Conservation (phyloP, 1,140 invertebrate genomes). For the Periplaneta americana region DNA sequence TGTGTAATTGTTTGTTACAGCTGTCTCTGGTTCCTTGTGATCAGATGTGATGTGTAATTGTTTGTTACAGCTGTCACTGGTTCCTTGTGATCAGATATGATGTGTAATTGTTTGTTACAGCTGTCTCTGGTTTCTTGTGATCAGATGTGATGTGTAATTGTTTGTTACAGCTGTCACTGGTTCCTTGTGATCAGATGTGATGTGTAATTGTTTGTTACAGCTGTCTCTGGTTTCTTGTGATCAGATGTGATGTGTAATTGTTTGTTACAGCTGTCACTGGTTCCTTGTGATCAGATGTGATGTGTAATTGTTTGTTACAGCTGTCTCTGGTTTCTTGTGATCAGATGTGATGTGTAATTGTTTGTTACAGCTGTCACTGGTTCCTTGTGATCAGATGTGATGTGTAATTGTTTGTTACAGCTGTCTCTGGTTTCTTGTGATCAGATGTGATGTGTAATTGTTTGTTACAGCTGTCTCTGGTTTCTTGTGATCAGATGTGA, state of each 20-base stretch:
- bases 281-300: slow-evolving; percentile 94
- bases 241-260: slow-evolving; percentile 48
- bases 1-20: slow-evolving; percentile 36
- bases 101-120: slow-evolving; percentile 36
- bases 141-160: slow-evolving; percentile 48
- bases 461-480: slow-evolving; percentile 74
- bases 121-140: slow-evolving; percentile 94
- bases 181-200: slow-evolving; percentile 94
- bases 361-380: slow-evolving; percentile 75
- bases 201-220: slow-evolving; percentile 36
- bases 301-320: slow-evolving; percentile 36
- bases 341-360: slow-evolving; percentile 48
- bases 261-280: slow-evolving; percentile 75
- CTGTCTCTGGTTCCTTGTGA: slow-evolving; percentile 94
- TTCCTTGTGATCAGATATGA: slow-evolving; percentile 94
- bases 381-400: slow-evolving; percentile 94
- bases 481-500: slow-evolving; percentile 94
- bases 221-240: slow-evolving; percentile 94
- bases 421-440: slow-evolving; percentile 94
- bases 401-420: slow-evolving; percentile 36
- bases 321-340: slow-evolving; percentile 94
- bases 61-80: slow-evolving; percentile 75
- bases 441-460: slow-evolving; percentile 48
- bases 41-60: slow-evolving; percentile 48
- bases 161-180: slow-evolving; percentile 75